Base-by-base conservation (phyloP, 2,888 invertebrate species). In the Macrosiphum euphorbiae region DNA sequence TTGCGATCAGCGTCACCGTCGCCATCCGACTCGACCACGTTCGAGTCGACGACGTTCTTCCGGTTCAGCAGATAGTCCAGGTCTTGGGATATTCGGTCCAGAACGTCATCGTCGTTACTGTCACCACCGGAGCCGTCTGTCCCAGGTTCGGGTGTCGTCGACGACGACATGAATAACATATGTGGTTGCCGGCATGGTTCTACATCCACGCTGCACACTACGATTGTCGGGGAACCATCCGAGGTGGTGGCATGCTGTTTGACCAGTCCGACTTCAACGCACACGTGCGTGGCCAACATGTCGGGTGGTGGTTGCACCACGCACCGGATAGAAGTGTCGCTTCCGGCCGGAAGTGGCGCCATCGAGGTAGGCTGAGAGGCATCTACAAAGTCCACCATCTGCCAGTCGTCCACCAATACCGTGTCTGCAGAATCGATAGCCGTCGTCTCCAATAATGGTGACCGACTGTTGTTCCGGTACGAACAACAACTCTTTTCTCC, bases 31-130 rank as follows among this genome's bases (percentile, higher is more conserved):
- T n/a, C 58, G 2, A 50, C 10, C 7, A n/a, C 13, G 16, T 67
- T 20, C 1, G 90, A 16, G 44, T 26, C 5, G 24, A 8, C 86
- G 16, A 35, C 47, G 86, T 90, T 84, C 94, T 96, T 97, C 94
- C 97, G 96, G 96, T 98, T 98, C 94, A 98, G 96, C 95, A 98
- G 96, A 96, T 98, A 98, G 96, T 98, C 98, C 95, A 98, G 96
- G 96, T 98, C 98, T 95, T 97, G 97, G 2, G 98, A 97, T 95
- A 98, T 98, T 95, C 98, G 97, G 96, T 98, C 97, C 91, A 98
- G 96, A 96, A 98, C 97, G 90, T 95, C 95, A n/a, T 94, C 94
- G 35, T 95, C 95, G 92, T 78, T 35, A 78, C 78, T 78, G 35
- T 78, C 78, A 20, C 94, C 94, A 52, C 92, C 95, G 94, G 95